Evolutionary conservation across 2,113 vertebrate genomes (phyloP), one percentile per base, ranked within the genome.

Genomic region (Leptosomus discolor): DNA sequence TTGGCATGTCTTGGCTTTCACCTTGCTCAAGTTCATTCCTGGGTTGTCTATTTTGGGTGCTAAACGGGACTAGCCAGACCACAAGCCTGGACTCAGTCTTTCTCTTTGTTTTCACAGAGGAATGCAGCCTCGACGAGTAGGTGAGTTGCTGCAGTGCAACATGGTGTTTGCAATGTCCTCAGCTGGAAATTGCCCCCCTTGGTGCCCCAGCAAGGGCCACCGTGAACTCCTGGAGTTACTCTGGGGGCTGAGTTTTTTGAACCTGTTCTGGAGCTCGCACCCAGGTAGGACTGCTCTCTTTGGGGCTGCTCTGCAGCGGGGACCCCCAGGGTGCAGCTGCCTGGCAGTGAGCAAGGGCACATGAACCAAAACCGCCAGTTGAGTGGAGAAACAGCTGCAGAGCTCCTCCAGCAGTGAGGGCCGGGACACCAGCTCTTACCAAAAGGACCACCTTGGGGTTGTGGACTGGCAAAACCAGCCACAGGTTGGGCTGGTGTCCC

Each of bases 31-130:
- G 43, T 83, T 70, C 27, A 36, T 76, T 46, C 14, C n/a, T 79
- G n/a, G 22, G n/a, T 30, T 74, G 71, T 80, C 67, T 94, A 0
- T 56, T 80, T 57, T 74, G 91, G 37, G 45, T 80, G 45, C 63
- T 77, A 29, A 79, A 64, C 17, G 32, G 30, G 36, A 56, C 14
- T 41, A 4, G 56, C 34, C 43, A 85, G 58, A 68, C 45, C 71
- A 50, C 61, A 57, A 71, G 41, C 37, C n/a, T 0, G 0, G 17
- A 54, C 75, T 93, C 58, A 85, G 67, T 20, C 50, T 69, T 90
- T 83, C 65, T 83, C 63, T 93, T 95, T 95, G 1, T 82, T 93
- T 86, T 27, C 88, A 46, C 94, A 97, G 97, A 88, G 9, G 23
- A 94, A 51, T 97, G 97, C 94, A 85, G 20, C 37, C 36, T 90